Conservation (phyloP, 2,797 vertebrate genomes). For the Dicrostonyx torquatus region DNA sequence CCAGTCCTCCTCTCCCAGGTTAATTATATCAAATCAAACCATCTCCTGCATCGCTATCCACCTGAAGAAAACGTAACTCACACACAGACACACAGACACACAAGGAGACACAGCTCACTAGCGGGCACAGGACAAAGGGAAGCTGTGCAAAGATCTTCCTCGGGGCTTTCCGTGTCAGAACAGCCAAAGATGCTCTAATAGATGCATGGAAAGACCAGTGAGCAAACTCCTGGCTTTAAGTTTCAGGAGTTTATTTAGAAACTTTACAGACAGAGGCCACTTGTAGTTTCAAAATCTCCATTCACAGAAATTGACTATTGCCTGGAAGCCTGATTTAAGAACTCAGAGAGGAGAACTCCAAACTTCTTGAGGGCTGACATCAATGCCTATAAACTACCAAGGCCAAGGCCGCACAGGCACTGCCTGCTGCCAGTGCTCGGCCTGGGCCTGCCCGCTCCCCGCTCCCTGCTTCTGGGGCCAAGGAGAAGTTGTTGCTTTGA, state of each 20-base stretch:
- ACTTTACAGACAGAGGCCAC: slow-evolving; percentile 9
- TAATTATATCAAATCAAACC: slow-evolving; percentile 29
- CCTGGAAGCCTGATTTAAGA: slow-evolving; percentile 44
- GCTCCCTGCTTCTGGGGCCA: not conserved
- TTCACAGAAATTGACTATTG: not conserved
- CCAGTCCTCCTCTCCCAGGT: slow-evolving; percentile 17
- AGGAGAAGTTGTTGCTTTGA: slow-evolving; percentile 24
- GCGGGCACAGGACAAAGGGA: not conserved
- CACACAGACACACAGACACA: not conserved
- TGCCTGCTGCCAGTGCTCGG: not conserved
- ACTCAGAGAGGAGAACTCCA: not conserved
- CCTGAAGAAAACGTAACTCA: not conserved
- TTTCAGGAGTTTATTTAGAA: slow-evolving; percentile 9
- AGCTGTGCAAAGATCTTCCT: not conserved
- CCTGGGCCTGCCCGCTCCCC: no score
- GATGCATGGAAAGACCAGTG: not conserved
- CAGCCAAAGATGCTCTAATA: not conserved
- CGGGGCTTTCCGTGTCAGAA: not conserved
- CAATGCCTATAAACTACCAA: slow-evolving; percentile 38
- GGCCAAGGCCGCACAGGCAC: not conserved
- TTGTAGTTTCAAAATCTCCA: not conserved
- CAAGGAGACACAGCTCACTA: not conserved
- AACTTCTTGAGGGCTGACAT: not conserved
- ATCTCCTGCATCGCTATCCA: not conserved
- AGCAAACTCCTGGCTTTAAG: not conserved